These are phyloP conservation scores for Mustelus asterias DNA, from an alignment of 2,113 vertebrate genomes.

Conservation along the genomic window DNA sequence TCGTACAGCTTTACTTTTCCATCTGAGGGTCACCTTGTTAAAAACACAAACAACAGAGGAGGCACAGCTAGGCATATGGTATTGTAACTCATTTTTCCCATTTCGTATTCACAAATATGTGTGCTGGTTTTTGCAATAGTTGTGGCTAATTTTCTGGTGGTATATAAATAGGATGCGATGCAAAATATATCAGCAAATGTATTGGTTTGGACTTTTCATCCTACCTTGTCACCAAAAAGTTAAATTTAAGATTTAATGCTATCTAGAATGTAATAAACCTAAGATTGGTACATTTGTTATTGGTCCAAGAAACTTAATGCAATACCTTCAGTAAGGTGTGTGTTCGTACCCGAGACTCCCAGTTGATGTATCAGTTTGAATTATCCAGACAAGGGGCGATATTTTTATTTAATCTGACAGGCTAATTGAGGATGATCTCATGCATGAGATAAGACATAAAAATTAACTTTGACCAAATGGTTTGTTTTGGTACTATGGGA, in stretches of 20 bases:
- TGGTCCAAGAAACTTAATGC: not conserved
- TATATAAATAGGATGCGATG: not conserved
- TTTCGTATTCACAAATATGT: constrained; percentile 41
- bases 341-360: not conserved
- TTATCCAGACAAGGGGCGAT: not conserved
- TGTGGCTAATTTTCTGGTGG: not conserved
- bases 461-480: not conserved
- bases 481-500: not conserved
- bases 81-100: constrained; percentile 41
- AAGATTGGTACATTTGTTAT: not conserved
- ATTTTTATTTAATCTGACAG: not conserved
- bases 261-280: not conserved
- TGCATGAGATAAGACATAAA: not conserved
- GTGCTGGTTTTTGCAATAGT: not conserved
- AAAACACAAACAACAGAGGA: constrained; percentile 72
- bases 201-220: not conserved
- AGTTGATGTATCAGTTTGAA: not conserved
- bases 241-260: not conserved
- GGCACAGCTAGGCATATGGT: constrained; percentile 85
- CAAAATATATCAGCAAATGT: not conserved
- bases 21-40: constrained; percentile 85
- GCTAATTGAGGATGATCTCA: not conserved
- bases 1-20: constrained; percentile 85
- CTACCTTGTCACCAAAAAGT: not conserved
- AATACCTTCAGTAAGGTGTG: not conserved